Evolutionary conservation across 2,113 vertebrate species (phyloP), one percentile per base, ranked within the genome.

Genomic region (Vicugna pacos): DNA sequence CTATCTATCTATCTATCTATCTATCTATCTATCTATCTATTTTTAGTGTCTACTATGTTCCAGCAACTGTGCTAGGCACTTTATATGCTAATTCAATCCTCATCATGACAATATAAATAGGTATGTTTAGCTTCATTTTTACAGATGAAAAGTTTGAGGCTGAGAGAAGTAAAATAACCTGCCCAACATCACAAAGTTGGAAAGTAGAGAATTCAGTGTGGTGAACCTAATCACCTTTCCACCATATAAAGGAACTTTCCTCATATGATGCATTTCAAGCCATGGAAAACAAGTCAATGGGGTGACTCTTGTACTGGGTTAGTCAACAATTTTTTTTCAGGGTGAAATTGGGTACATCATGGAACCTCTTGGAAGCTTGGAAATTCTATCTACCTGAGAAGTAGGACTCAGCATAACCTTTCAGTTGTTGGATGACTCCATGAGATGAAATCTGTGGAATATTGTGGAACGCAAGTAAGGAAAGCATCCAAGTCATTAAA

Each of bases 401-500:
- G 19, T n/a, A 83, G 12, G 56, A 75, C 28, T 94, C 56, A 35
- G n/a, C 79, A 38, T 76, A 91, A 15, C 15, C 26, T 90, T 80
- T 16, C 80, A 97, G 35, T 50, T 85, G 15, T 79, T 89, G 16
- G 52, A 89, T 64, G n/a, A 64, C 12, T 89, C 24, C n/a, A 17
- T 28, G 22, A 60, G 1, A 52, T 92, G n/a, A 72, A 67, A 65
- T 56, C 73, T 85, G 70, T 65, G 35, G 28, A 73, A 79, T 73
- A 30, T 75, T 69, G 38, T 24, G 13, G 17, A 26, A 26, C 72
- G 89, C 6, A 96, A 80, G 50, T 75, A 50, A 94, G n/a, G 32
- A 89, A 96, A 92, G 10, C 50, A 75, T 75, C 22, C 14, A 96
- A 28, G 54, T 70, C 46, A 67, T 86, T 86, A 94, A 94, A 92